Percentiles rank a stretch among this genome's conserved stretches.
phyloP scores from a whole-genome alignment of 2,797 vertebrate genomes.

The Leucoraja ocellata region DNA sequence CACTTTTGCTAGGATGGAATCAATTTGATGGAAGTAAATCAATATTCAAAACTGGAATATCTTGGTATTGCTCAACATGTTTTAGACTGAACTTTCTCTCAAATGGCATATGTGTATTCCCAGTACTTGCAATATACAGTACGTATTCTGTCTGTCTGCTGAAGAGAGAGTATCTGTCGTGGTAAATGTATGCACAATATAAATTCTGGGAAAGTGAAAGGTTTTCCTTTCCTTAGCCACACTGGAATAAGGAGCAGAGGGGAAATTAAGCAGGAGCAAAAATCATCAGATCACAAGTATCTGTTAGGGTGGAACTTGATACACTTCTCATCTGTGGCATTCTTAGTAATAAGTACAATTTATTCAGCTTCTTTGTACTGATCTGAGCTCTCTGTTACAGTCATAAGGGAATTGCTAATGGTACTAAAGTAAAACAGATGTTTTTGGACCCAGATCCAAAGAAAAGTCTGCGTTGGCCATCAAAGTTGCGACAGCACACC shows the following conservation, averaged over 20 bases:
- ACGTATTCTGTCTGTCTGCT: neutral
- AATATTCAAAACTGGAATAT: neutral
- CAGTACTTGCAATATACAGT: neutral
- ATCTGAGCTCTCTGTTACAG: neutral
- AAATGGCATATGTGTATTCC: neutral
- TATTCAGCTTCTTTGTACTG: neutral
- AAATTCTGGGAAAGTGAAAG: too few relatives aligned
- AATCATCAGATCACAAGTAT: neutral
- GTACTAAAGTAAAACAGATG: neutral
- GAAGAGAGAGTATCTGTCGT: neutral
- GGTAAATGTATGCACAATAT: neutral
- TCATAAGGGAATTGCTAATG: neutral
- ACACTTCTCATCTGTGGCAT: neutral
- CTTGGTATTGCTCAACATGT: neutral
- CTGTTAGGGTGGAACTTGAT: neutral
- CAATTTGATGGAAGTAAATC: neutral
- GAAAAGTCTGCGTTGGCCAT: neutral
- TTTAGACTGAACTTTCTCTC: neutral
- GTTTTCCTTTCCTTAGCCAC: neutral
- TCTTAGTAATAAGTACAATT: neutral
- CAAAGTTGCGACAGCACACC: neutral
- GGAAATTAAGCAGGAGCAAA: neutral
- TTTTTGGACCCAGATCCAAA: neutral
- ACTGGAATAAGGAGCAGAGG: neutral
- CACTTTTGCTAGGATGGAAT: neutral